Evolutionary conservation across 2,888 invertebrate genomes (phyloP).

Genomic region (Dugesia japonica): DNA sequence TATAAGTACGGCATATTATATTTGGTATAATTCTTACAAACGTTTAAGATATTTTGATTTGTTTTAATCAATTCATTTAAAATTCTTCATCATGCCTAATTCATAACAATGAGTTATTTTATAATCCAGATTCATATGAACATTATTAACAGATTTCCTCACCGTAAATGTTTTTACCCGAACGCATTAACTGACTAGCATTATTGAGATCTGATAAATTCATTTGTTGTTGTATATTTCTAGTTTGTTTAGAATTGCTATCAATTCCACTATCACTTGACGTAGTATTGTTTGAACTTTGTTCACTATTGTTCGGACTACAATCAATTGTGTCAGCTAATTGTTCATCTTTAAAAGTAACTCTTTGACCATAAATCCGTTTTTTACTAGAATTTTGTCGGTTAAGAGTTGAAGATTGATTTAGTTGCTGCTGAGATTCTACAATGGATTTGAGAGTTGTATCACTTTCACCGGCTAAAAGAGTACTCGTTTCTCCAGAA

Average conservation of each 20-base stretch:
- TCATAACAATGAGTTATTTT: too few relatives aligned
- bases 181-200: neutral
- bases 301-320: slow-evolving; percentile 16
- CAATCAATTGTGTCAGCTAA: neutral
- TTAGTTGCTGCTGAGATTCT: neutral
- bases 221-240: neutral
- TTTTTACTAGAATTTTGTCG: slow-evolving; percentile 9
- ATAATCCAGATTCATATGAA: neutral
- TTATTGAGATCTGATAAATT: slow-evolving; percentile 12
- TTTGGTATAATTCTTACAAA: too few relatives aligned
- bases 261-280: slow-evolving; percentile 12
- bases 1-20: too few relatives aligned
- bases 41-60: too few relatives aligned
- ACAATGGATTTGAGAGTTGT: neutral
- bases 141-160: neutral
- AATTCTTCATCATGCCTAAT: too few relatives aligned
- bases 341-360: slow-evolving; percentile 2
- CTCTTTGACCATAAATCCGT: slow-evolving; percentile 6
- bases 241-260: neutral
- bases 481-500: neutral
- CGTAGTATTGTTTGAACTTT: neutral
- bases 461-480: slow-evolving; percentile 14
- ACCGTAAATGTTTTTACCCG: neutral
- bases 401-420: neutral
- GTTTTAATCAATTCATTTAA: too few relatives aligned